Evolutionary conservation across 2,888 invertebrate species (phyloP).

Genomic region (Ceratothoa steindachneri): DNA sequence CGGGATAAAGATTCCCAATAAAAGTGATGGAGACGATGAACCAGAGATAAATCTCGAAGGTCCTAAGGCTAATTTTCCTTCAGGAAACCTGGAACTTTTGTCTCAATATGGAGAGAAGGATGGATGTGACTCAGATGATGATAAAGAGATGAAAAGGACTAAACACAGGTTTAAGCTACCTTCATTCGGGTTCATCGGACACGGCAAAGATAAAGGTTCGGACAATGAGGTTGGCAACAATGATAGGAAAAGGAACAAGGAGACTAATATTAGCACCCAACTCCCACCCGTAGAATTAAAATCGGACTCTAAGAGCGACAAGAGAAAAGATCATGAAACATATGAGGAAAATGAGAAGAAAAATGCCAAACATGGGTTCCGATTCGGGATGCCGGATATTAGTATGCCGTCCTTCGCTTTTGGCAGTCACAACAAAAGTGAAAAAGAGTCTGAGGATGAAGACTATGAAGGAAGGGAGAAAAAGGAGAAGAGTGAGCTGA

Average conservation of each 20-base stretch:
- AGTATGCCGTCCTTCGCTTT: not conserved
- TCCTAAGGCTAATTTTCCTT: not conserved
- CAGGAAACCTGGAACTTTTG: no score
- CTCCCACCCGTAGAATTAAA: not conserved
- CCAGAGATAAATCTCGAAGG: not conserved
- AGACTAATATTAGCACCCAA: no score
- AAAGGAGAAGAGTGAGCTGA: not conserved
- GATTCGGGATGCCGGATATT: not conserved
- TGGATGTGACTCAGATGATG: not conserved
- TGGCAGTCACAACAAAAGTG: not conserved
- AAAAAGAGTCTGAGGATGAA: not conserved
- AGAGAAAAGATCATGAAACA: not conserved
- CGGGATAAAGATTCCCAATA: not conserved
- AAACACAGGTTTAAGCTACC: not conserved
- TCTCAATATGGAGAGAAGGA: no score
- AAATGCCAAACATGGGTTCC: not conserved
- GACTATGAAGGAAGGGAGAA: not conserved
- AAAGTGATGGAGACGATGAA: not conserved
- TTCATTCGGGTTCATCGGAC: not conserved
- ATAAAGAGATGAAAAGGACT: not conserved
- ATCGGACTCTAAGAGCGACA: not conserved
- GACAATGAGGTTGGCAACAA: not conserved
- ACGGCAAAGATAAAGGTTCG: not conserved
- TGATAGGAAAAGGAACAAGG: not conserved
- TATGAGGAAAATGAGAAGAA: not conserved